Percentiles rank a stretch among this genome's conserved stretches.
Conservation (phyloP, 2,888 invertebrate genomes). For the Antitype chi region DNA sequence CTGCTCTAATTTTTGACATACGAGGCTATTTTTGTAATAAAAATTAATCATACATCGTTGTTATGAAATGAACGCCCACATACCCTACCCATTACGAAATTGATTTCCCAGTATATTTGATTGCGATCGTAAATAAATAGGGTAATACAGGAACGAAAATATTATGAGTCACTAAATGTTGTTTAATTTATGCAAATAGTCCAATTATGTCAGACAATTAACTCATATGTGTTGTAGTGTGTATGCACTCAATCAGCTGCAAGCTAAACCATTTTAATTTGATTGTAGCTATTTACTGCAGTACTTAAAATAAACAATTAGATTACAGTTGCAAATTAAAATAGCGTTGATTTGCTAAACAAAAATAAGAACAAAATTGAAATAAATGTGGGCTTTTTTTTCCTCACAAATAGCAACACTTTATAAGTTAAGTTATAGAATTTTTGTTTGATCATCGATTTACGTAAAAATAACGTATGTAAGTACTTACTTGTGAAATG, state of each 20-base stretch:
- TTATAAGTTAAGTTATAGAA: too few relatives aligned
- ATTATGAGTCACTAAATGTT: constrained; percentile 23
- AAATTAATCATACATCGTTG: neutral
- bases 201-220: constrained; percentile 38
- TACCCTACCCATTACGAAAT: constrained; percentile 1
- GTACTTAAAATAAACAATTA: neutral
- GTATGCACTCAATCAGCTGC: constrained; percentile 16
- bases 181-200: constrained; percentile 51
- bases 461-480: too few relatives aligned
- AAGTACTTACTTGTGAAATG: too few relatives aligned
- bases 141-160: neutral
- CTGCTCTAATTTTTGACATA: neutral
- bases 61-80: neutral
- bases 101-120: constrained; percentile 15
- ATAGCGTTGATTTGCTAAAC: too few relatives aligned
- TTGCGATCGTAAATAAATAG: constrained; percentile 13
- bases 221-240: constrained; percentile 22
- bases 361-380: too few relatives aligned
- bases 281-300: constrained; percentile 7
- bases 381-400: too few relatives aligned
- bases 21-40: neutral
- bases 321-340: neutral
- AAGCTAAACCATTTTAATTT: constrained; percentile 33
- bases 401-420: too few relatives aligned
- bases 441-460: too few relatives aligned